Conservation (phyloP, 2,113 vertebrate genomes). For the Archilochus colubris region DNA sequence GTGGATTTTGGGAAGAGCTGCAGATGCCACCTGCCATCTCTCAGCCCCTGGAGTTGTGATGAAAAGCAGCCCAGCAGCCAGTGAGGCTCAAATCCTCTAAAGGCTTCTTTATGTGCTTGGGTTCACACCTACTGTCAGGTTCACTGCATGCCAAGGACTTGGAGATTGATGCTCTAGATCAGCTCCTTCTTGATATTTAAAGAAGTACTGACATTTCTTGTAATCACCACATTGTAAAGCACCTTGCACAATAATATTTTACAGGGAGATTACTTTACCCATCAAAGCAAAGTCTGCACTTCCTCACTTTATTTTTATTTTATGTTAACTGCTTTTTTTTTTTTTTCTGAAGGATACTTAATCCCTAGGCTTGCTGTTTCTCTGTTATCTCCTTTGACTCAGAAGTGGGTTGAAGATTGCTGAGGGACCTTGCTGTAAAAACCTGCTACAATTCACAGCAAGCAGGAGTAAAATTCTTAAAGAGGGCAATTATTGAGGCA, state of each 20-base stretch:
- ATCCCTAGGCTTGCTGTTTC: conserved; percentile 41
- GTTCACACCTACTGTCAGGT: background rate
- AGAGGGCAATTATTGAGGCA: conserved; percentile 79
- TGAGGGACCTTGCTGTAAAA: conserved; percentile 33
- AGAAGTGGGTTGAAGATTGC: conserved; percentile 36
- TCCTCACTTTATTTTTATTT: background rate
- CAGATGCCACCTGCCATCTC: background rate
- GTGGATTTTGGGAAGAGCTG: background rate
- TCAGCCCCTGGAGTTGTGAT: background rate
- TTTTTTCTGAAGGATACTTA: conserved; percentile 37
- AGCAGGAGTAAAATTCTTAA: conserved; percentile 70
- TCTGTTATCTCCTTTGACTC: conserved; percentile 50
- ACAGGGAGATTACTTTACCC: background rate
- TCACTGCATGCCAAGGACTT: background rate
- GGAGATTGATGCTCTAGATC: background rate
- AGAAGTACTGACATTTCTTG: background rate
- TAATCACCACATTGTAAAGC: background rate
- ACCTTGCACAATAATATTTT: background rate
- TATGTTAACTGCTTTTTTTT: background rate
- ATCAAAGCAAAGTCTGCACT: background rate
- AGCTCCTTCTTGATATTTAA: background rate
- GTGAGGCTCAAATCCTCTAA: background rate
- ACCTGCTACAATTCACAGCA: conserved; percentile 31
- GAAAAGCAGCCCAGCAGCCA: background rate
- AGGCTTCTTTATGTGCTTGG: background rate